Percentiles rank a stretch among this genome's conserved stretches.
Conservation (phyloP, 2,113 vertebrate species). For the Gorsachius goisagi region DNA sequence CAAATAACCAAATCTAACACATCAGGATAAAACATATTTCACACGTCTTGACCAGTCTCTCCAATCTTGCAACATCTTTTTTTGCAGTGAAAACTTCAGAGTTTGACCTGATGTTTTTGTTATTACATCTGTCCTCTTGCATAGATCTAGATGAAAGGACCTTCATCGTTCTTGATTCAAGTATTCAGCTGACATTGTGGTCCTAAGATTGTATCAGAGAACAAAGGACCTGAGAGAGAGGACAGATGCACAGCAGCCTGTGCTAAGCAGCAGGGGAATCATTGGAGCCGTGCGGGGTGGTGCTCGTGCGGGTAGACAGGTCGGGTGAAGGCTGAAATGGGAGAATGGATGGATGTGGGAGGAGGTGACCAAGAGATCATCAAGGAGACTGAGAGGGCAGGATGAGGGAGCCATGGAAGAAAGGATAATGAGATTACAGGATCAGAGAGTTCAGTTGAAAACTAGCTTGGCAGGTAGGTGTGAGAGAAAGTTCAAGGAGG, state of each 20-base stretch:
- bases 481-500: neutral
- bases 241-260: neutral
- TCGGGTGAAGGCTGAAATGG: neutral
- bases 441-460: neutral
- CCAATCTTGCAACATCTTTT: neutral
- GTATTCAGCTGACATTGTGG: neutral
- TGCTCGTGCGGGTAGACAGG: neutral
- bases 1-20: neutral
- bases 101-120: neutral
- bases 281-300: fast-evolving
- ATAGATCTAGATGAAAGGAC: neutral
- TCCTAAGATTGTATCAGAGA: neutral
- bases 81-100: neutral
- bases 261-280: neutral
- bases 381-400: neutral
- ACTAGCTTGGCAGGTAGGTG: neutral
- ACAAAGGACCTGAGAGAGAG: neutral
- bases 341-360: neutral
- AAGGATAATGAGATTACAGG: neutral
- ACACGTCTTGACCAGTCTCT: neutral
- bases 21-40: neutral
- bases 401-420: neutral
- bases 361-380: neutral
- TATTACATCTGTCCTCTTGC: neutral
- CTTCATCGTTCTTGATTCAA: neutral